These are phyloP conservation scores for Enteromius unitaeniatus DNA, from an alignment of 2,797 vertebrate species.

Conservation along the genomic window DNA sequence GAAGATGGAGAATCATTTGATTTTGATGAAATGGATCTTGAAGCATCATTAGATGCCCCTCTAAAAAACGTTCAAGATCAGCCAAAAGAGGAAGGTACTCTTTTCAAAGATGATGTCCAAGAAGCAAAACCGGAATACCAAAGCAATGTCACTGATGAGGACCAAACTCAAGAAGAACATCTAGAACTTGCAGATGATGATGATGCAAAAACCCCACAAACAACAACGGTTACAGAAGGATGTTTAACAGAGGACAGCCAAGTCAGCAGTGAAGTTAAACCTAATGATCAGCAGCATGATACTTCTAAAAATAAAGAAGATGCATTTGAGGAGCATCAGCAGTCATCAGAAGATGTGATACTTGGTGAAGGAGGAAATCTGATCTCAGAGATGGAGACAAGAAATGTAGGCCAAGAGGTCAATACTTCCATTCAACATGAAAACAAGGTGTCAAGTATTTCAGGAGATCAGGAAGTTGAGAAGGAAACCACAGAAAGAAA, in stretches of 20 bases:
- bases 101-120: constrained; percentile 45
- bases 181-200: not conserved
- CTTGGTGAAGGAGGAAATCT: constrained; percentile 1
- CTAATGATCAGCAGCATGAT: constrained; percentile 31
- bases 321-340: not conserved
- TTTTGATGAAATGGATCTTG: constrained; percentile 72
- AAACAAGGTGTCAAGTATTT: constrained; percentile 18
- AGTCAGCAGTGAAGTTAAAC: constrained; percentile 3
- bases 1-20: constrained; percentile 72
- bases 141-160: not conserved
- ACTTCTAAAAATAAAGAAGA: constrained; percentile 13
- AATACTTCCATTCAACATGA: not conserved
- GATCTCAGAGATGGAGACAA: not conserved
- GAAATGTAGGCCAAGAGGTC: constrained; percentile 54
- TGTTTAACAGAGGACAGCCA: not conserved
- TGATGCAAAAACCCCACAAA: constrained; percentile 29
- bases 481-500: constrained; percentile 48
- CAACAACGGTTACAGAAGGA: not conserved
- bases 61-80: constrained; percentile 34
- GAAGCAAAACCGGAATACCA: not conserved
- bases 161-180: not conserved
- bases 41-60: constrained; percentile 42
- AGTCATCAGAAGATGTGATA: constrained; percentile 11
- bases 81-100: constrained; percentile 52
- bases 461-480: constrained; percentile 32